These are phyloP conservation scores for Papilio helenus DNA, from an alignment of 1,140 invertebrate genomes.

Conservation along the genomic window DNA sequence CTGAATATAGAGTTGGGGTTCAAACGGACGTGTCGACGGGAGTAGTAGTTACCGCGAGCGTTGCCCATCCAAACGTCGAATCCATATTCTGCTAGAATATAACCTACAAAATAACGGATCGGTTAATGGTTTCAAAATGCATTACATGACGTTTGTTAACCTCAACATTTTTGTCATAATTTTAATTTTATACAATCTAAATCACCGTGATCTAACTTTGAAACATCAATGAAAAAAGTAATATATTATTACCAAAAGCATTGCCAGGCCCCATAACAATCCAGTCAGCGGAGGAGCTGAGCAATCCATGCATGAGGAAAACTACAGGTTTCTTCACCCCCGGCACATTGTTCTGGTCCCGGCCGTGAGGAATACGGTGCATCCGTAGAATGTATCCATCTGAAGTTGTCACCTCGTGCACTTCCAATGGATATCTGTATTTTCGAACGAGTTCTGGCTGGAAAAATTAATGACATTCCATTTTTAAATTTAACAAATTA, in stretches of 20 bases:
- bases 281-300: constrained; percentile 56
- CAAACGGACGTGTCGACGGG: constrained; percentile 79
- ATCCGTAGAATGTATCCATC: constrained; percentile 84
- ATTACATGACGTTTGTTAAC: no score
- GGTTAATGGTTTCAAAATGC: not conserved
- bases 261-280: constrained; percentile 51
- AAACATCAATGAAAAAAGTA: not conserved
- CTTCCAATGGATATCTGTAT: constrained; percentile 85
- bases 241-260: constrained; percentile 43
- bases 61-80: constrained; percentile 90
- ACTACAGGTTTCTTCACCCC: constrained; percentile 75
- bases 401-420: constrained; percentile 76
- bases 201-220: no score
- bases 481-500: not conserved
- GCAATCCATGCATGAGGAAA: constrained; percentile 88
- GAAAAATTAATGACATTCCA: not conserved
- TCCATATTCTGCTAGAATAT: constrained; percentile 63
- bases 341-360: constrained; percentile 55
- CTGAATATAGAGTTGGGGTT: constrained; percentile 57
- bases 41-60: constrained; percentile 86
- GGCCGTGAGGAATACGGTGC: constrained; percentile 80
- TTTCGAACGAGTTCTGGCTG: constrained; percentile 70
- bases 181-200: no score
- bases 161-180: no score
- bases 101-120: constrained; percentile 41